phyloP scores from a whole-genome alignment of 2,797 vertebrate genomes.

The Lophotriccus pileatus region DNA sequence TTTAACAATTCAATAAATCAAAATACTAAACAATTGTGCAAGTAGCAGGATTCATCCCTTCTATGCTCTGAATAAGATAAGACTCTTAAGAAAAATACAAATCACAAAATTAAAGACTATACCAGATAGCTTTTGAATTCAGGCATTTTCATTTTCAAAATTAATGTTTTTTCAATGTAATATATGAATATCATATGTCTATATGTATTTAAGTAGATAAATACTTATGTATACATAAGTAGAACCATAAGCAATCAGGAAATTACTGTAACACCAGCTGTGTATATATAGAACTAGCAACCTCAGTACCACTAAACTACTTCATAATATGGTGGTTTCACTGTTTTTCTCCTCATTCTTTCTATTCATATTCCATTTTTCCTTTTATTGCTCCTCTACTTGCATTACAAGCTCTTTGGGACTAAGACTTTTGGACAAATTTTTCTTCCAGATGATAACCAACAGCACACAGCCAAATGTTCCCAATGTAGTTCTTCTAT shows the following conservation, averaged over 20 bases:
- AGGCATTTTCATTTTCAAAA: neutral
- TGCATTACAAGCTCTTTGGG: neutral
- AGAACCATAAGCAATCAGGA: conserved; percentile 30
- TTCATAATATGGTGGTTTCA: neutral
- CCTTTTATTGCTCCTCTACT: neutral
- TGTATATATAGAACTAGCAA: neutral
- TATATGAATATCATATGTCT: neutral
- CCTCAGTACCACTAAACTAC: neutral
- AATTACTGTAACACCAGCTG: neutral
- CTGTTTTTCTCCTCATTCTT: neutral
- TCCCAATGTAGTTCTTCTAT: neutral
- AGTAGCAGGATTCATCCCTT: neutral
- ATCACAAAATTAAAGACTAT: neutral
- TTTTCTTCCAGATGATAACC: neutral
- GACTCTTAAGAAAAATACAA: neutral
- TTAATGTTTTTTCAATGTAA: neutral
- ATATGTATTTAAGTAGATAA: neutral
- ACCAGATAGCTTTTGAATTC: neutral
- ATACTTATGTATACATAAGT: neutral
- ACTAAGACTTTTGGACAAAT: neutral
- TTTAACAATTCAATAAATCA: neutral
- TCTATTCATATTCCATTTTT: neutral
- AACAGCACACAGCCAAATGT: neutral
- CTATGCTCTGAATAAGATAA: neutral
- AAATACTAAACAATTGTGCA: neutral